Base-by-base conservation (phyloP, 1,140 invertebrate species). In the Druon quercuslanigerum region DNA sequence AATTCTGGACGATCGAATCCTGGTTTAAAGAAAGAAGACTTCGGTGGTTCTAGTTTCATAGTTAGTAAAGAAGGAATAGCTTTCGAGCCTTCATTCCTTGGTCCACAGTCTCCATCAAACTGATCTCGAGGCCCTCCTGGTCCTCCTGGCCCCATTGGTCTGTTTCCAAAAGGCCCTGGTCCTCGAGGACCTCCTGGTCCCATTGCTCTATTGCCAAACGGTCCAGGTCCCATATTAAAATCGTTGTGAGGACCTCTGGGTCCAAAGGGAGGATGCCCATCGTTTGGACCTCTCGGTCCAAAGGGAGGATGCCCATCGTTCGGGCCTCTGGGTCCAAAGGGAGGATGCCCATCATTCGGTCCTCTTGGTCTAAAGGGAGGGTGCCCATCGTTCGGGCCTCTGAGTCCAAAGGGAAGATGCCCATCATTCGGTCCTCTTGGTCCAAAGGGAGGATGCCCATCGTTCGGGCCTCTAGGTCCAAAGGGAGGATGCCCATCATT, bases 301-400 rank as follows among this genome's bases (percentile, higher is more conserved):
- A 82, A 79, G 2, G 81, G 46, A n/a, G 74, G 50, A 70, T 33
- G 25, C 25, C 25, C 60, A 14, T 71, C 71, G 14, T 20, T 19
- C n/a, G 57, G 82, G 51, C 78, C 80, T 77, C 76, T 80, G 1
- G 75, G 76, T 46, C 70, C 75, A 75, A 82, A 79, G 2, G 81
- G 46, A n/a, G 74, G 56, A 70, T 33, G 25, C 4, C 25, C 60
- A 14, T 71, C 71, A 12, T 20, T 19, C n/a, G 57, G 57, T 7
- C 82, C 84, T 80, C 81, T 73, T 6, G 82, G 75, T 2, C 70
- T 74, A 75, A 82, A 79, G 2, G 81, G 46, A n/a, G 71, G 51
- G 9, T 54, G 76, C 14, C 40, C 60, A 14, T 71, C 60, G 14
- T 20, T 25, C 14, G 57, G 57, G 7, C 82, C 84, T 80, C 81